Evolutionary conservation across 2,888 invertebrate species (phyloP), one percentile per base, ranked within the genome.

Genomic region (Tenthredo scrophulariae): DNA sequence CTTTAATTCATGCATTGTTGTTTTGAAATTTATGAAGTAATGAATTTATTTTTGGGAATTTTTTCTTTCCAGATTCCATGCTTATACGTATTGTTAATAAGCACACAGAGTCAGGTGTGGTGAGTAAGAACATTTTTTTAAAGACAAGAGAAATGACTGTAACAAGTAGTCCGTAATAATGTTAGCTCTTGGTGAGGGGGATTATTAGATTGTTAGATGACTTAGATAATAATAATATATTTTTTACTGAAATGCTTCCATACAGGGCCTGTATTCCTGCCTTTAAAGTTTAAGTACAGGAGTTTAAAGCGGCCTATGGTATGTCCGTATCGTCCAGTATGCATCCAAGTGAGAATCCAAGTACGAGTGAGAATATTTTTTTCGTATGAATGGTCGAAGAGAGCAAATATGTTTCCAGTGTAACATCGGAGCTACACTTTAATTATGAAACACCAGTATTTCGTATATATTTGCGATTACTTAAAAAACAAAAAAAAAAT

Each of bases 101-200:
- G 91, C 91, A 89, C 90, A 89, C 90, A 91, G 92, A 91, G 91
- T 91, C 90, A 89, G 90, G 90, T 88, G 88, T 89, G 90, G 87
- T 87, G 84, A 85, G 87, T 90, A 89, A 89, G 87, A 88, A 86
- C 84, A 80, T 86, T 87, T 67, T 83, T 83, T 82, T 62, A 70
- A 83, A 83, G 83, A 84, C 65, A 84, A 87, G 85, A 87, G 85
- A 88, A 89, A 89, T 87, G 90, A 90, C 89, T 91, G 90, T 89
- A 89, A 89, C 85, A 89, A 87, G 88, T 88, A 89, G 89, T 91
- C 90, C 89, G 90, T 89, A 91, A 87, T 89, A 89, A 88, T 88
- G 87, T 90, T 91, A 90, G 89, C 89, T 91, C 89, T 89, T 90
- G 93, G 93, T 93, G 93, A 92, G 91, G 93, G 83, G 93, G 91